Evolutionary conservation across 30 jellyfish, hydroid and myxozoan genomes (phyloP).

Genomic region (Catostylus mosaicus): DNA sequence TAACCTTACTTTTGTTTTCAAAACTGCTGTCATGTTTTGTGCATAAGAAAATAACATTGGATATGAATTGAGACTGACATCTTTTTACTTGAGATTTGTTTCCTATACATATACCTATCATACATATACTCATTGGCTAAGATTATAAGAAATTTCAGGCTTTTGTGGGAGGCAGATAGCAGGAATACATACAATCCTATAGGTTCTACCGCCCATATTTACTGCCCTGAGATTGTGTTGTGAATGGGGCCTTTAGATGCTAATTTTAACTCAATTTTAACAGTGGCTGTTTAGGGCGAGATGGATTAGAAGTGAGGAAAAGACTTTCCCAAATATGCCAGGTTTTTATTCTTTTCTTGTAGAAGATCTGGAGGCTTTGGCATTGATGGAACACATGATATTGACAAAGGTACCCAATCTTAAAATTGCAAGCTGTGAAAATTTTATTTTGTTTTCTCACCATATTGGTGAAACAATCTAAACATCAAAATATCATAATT

Average conservation of each 20-base stretch:
- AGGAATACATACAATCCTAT: neutral
- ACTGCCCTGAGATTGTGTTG: neutral
- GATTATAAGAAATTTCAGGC: neutral
- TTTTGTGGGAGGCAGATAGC: too few species aligned
- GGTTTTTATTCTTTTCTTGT: neutral
- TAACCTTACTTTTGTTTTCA: neutral
- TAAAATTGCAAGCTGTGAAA: neutral
- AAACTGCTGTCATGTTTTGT: neutral
- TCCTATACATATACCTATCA: neutral
- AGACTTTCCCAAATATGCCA: neutral
- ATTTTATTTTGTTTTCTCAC: too few species aligned
- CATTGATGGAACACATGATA: slow-evolving; percentile 83
- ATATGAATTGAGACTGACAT: neutral
- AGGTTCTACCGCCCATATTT: neutral
- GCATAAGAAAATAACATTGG: neutral
- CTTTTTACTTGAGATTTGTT: neutral
- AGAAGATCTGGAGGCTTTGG: slow-evolving; percentile 52
- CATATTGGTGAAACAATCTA: too few species aligned
- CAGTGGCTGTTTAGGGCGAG: too few species aligned
- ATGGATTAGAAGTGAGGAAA: neutral
- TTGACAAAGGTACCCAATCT: slow-evolving; percentile 55
- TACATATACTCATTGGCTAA: neutral
- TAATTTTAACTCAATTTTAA: too few species aligned
- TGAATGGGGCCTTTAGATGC: neutral
- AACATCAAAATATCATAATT: too few species aligned